phyloP scores from a whole-genome alignment of 1,140 invertebrate species.

The Papilio polytes region DNA sequence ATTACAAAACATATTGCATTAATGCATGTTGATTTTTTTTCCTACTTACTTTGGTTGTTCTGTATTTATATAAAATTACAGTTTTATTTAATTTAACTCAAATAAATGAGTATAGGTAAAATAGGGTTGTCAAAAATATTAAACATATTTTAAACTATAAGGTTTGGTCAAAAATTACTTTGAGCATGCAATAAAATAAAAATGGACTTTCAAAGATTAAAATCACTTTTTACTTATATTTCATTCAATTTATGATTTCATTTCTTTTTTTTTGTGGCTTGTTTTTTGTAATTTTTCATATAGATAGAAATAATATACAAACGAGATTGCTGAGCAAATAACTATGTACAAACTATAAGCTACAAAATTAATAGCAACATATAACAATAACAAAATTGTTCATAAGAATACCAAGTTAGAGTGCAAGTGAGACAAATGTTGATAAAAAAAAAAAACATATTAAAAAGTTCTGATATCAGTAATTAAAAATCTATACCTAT shows the following conservation, averaged over 20 bases:
- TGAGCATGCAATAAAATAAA: background rate
- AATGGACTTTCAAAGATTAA: too few relatives aligned
- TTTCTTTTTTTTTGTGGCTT: too few relatives aligned
- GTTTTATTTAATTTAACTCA: too few relatives aligned
- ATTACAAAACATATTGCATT: background rate
- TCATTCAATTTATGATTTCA: too few relatives aligned
- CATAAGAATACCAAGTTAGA: slow-evolving; percentile 41
- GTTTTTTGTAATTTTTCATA: background rate
- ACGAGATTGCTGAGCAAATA: slow-evolving; percentile 46
- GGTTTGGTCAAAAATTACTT: background rate
- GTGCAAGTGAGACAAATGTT: slow-evolving; percentile 41
- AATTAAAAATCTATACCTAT: too few relatives aligned
- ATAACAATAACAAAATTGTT: slow-evolving; percentile 44
- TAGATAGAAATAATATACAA: background rate
- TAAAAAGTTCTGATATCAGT: too few relatives aligned
- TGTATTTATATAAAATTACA: too few relatives aligned
- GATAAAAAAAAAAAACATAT: background rate
- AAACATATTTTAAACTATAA: too few relatives aligned
- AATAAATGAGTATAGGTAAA: too few relatives aligned
- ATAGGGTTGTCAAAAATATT: too few relatives aligned
- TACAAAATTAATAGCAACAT: slow-evolving; percentile 48
- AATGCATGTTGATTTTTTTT: background rate
- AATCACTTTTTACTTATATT: too few relatives aligned
- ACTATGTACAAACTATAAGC: slow-evolving; percentile 45
- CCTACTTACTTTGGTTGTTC: background rate